Evolutionary conservation across 2,888 invertebrate genomes (phyloP), one percentile per base, ranked within the genome.

Genomic region (Thymelicus sylvestris): DNA sequence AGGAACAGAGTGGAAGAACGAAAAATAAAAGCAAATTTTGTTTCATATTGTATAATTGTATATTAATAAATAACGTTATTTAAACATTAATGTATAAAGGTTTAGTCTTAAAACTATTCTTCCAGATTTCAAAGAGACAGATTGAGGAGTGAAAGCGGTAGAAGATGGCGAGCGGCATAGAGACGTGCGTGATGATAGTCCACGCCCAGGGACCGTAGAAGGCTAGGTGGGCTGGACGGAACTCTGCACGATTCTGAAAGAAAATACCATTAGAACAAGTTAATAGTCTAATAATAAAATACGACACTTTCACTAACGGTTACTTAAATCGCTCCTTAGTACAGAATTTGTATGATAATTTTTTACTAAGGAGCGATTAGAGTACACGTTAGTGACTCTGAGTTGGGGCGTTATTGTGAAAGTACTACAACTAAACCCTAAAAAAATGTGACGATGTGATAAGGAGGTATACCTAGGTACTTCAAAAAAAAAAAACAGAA

Each of bases 61-160:
- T 44, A 44, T 44, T 44, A 44, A 44, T 44, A 10, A 44, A 44
- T 44, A 12, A 44, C 7, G 19, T 52, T 55, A 55, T 10, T 24
- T 80, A 91, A 19, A 91, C 86, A 75, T 96, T 95, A 48, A 93
- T 80, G 72, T 91, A 92, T 6, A 92, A 79, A 0, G 92, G 93
- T 83, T 92, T 93, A 76, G 95, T 95, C 83, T 98, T 98, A 89
- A 97, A 98, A 65, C 97, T 96, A 74, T 96, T 95, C 86, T 98
- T 98, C 98, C 98, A 98, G 71, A 98, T 97, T 87, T 98, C 98
- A 81, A 98, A 98, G 24, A 98, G 95, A 86, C 98, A 98, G 78
- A 98, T 98, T 0, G 98, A 97, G 3, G 98, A 98, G 87, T 98
- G 98, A 84, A 98, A 98, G 57, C 98, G 94, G 88, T 97, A 98